Conservation (phyloP, 2,888 invertebrate genomes). For the Rosalia funebris region DNA sequence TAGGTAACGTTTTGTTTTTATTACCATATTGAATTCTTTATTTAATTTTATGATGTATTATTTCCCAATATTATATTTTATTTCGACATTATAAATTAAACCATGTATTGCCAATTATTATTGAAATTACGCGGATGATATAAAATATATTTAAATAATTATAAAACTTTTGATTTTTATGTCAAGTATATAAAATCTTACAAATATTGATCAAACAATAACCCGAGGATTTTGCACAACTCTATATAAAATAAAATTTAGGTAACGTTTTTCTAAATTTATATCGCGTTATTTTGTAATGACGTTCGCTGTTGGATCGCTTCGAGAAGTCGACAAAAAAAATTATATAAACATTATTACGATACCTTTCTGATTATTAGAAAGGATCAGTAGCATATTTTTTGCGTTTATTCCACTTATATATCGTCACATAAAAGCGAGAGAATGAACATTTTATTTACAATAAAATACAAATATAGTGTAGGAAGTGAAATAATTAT, state of each 20-base stretch:
- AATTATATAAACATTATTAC: background rate
- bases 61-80: background rate
- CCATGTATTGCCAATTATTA: background rate
- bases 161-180: too few relatives aligned
- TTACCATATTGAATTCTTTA: background rate
- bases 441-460: too few relatives aligned
- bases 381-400: background rate
- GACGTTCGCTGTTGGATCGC: background rate
- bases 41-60: background rate
- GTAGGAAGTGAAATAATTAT: too few relatives aligned
- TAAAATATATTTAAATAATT: too few relatives aligned
- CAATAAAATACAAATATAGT: too few relatives aligned
- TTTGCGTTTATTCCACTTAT: background rate
- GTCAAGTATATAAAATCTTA: background rate
- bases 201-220: background rate
- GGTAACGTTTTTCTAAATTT: background rate
- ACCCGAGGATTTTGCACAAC: background rate
- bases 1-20: too few relatives aligned
- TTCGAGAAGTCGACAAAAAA: background rate
- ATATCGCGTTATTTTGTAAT: background rate
- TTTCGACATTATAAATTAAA: background rate
- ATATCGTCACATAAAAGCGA: too few relatives aligned
- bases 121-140: too few relatives aligned
- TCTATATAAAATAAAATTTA: background rate
- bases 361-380: constrained; percentile 12